These are phyloP conservation scores for Lophotis ruficrista DNA, from an alignment of 2,113 vertebrate species.

Conservation along the genomic window DNA sequence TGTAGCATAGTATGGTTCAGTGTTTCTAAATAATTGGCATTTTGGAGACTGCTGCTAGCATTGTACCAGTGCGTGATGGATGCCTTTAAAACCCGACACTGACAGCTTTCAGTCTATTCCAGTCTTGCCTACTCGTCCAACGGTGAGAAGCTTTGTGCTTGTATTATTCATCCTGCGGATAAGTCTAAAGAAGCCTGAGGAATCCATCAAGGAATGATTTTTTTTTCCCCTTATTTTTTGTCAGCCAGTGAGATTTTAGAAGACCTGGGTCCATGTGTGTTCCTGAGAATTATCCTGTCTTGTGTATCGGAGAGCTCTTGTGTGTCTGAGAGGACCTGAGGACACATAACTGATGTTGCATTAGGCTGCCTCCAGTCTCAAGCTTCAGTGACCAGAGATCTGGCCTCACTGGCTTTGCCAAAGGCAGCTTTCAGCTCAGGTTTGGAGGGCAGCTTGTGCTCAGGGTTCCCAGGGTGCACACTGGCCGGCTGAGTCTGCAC, in stretches of 20 bases:
- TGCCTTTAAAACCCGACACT: not conserved
- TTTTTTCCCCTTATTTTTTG: not conserved
- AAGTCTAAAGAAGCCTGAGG: not conserved
- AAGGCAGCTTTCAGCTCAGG: not conserved
- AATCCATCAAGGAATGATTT: not conserved
- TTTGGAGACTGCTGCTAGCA: not conserved
- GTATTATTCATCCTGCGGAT: not conserved
- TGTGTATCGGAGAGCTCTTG: not conserved
- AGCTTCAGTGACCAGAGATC: too few species aligned
- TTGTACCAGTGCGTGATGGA: not conserved
- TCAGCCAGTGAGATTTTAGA: not conserved
- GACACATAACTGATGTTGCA: not conserved
- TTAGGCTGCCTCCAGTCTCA: not conserved
- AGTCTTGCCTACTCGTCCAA: not conserved
- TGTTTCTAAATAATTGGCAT: slow-evolving; percentile 23
- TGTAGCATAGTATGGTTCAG: not conserved
- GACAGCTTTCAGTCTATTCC: not conserved
- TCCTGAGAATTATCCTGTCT: not conserved
- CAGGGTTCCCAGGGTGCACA: not conserved
- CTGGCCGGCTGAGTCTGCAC: not conserved
- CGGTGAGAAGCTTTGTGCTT: not conserved
- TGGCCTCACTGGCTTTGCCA: not conserved
- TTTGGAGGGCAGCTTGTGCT: not conserved
- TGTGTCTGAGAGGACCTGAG: not conserved
- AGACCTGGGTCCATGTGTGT: not conserved